phyloP scores from a whole-genome alignment of 2,888 invertebrate genomes.

The Protodeltote pygarga region DNA sequence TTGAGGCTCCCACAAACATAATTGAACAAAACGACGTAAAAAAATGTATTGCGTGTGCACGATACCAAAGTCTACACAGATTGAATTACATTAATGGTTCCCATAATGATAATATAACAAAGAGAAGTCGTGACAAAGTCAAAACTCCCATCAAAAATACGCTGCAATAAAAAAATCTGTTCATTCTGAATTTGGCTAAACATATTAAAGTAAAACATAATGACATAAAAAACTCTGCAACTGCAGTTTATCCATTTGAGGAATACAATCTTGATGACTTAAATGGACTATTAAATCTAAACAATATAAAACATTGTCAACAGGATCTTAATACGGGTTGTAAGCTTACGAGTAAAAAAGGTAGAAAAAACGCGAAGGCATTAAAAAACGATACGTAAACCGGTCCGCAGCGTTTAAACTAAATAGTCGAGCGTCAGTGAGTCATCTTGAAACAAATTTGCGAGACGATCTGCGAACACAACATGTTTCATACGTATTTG shows the following conservation, averaged over 20 bases:
- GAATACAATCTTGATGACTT: slow-evolving; percentile 19
- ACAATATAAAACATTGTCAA: slow-evolving; percentile 46
- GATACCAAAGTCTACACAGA: slow-evolving; percentile 29
- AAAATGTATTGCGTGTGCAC: slow-evolving; percentile 40
- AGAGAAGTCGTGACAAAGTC: slow-evolving; percentile 31
- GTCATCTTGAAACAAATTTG: slow-evolving; percentile 58
- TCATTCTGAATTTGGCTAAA: not conserved
- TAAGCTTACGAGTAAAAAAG: slow-evolving; percentile 29
- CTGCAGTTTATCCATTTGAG: slow-evolving; percentile 23
- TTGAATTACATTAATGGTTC: slow-evolving; percentile 34
- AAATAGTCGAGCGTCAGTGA: slow-evolving; percentile 49
- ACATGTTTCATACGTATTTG: slow-evolving; percentile 30
- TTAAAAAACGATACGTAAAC: slow-evolving; percentile 44
- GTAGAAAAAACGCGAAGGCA: slow-evolving; percentile 32
- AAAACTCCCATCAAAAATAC: slow-evolving; percentile 4
- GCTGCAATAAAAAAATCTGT: not conserved
- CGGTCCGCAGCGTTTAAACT: slow-evolving; percentile 38
- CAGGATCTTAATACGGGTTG: slow-evolving; percentile 45
- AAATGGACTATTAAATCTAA: slow-evolving; percentile 38
- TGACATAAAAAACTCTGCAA: slow-evolving; percentile 2
- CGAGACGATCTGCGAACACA: slow-evolving; percentile 43
- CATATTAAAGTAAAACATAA: not conserved
- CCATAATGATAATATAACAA: slow-evolving; percentile 35
- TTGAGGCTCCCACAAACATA: slow-evolving; percentile 40
- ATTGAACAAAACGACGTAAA: slow-evolving; percentile 34